These are phyloP conservation scores for Drosophila burlai DNA, from an alignment of 1,140 invertebrate species.

Conservation along the genomic window DNA sequence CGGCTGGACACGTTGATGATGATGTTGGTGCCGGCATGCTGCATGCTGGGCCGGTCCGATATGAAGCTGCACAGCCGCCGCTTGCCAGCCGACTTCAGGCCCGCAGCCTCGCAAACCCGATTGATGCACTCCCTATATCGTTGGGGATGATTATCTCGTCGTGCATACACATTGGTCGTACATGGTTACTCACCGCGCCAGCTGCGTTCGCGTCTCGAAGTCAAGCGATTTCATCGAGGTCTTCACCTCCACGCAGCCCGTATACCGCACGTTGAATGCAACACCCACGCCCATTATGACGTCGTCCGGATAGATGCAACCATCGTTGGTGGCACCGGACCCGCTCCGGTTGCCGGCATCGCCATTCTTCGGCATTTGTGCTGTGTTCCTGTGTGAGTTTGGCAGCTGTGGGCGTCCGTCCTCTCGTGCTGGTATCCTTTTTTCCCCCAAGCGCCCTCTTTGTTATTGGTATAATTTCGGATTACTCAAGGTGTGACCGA, in stretches of 20 bases:
- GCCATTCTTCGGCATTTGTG: slow-evolving; percentile 76
- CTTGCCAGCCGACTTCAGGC: slow-evolving; percentile 95
- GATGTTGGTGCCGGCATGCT: slow-evolving; percentile 96
- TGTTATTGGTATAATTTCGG: slow-evolving; percentile 37
- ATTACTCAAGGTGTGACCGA: slow-evolving; percentile 39
- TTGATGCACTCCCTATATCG: slow-evolving; percentile 96
- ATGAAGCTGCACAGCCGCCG: slow-evolving; percentile 92
- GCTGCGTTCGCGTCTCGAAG: slow-evolving; percentile 97
- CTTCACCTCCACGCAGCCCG: slow-evolving; percentile 97
- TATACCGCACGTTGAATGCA: slow-evolving; percentile 90
- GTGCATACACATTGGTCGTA: not conserved
- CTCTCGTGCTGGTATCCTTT: slow-evolving; percentile 33
- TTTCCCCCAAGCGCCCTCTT: slow-evolving; percentile 17
- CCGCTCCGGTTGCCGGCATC: slow-evolving; percentile 64
- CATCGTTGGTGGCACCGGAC: slow-evolving; percentile 59
- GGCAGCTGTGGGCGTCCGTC: slow-evolving; percentile 28
- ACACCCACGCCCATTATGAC: slow-evolving; percentile 81
- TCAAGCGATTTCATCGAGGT: slow-evolving; percentile 99
- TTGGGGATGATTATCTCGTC: not conserved
- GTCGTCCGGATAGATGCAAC: slow-evolving; percentile 81
- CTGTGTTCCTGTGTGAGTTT: slow-evolving; percentile 39
- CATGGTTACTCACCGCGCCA: slow-evolving; percentile 92
- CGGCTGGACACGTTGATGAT: slow-evolving; percentile 96
- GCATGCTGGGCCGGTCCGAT: slow-evolving; percentile 94
- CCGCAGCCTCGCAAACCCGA: slow-evolving; percentile 96